Evolutionary conservation across 2,888 invertebrate species (phyloP), one percentile per base, ranked within the genome.

Genomic region (Caenorhabditis sp.): DNA sequence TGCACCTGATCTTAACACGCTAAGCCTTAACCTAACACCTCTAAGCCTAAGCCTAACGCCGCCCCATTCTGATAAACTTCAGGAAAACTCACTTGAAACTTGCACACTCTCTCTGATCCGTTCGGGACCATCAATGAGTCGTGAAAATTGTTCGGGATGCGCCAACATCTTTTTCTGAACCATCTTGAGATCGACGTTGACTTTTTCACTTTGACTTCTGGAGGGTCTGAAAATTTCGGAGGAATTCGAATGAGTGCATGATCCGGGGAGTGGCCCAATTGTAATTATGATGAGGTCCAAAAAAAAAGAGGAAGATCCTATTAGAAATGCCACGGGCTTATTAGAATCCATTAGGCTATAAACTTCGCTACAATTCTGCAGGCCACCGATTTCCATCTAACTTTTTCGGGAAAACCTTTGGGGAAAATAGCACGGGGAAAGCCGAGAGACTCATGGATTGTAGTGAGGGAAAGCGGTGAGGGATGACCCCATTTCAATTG

Each of bases 41-140:
- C n/a, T n/a, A n/a, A n/a, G n/a, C n/a, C n/a, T n/a, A n/a, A n/a
- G n/a, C n/a, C n/a, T n/a, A n/a, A n/a, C n/a, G n/a, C n/a, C n/a
- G n/a, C n/a, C n/a, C n/a, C n/a, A n/a, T n/a, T n/a, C n/a, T n/a
- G n/a, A n/a, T n/a, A n/a, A n/a, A 14, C 26, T n/a, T 8, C 19
- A 35, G 2, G 19, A 73, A 80, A 49, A 74, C 82, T 81, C 28
- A 89, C 90, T 79, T 0, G 84, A 49, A 24, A 88, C 83, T 14
- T 89, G 82, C 10, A 88, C 82, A 73, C 85, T 88, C 51, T 89
- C 85, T 49, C 85, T 81, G 24, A 90, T 90, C 49, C 88, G 63
- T 68, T 90, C 90, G 19, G 86, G 85, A 19, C 89, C 90, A 24
- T 87, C 86, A 19, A 89, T 47, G 6, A 89, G 58, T 7, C 87